Evolutionary conservation across 1,140 invertebrate species (phyloP).

Genomic region (Aporrectodea caliginosa): DNA sequence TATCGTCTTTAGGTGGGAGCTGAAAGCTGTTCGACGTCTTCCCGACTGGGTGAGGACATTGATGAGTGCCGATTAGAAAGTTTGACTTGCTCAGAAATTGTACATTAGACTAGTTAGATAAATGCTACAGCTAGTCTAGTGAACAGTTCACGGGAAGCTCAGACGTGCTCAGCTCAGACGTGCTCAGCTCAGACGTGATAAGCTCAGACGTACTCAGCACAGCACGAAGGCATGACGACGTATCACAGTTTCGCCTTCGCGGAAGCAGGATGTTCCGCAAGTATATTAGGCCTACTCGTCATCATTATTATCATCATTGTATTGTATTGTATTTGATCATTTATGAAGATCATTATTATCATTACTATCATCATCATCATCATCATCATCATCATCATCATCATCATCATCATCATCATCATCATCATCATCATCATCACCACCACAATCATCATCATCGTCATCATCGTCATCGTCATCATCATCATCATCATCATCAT

Average conservation of each 20-base stretch:
- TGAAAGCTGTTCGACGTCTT: not conserved
- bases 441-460: not conserved
- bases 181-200: not conserved
- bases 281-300: not conserved
- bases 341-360: not conserved
- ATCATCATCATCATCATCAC: not conserved
- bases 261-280: not conserved
- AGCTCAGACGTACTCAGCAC: not conserved
- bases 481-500: not conserved
- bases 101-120: not conserved
- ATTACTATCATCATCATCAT: not conserved
- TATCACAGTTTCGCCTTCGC: not conserved
- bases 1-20: no score
- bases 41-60: not conserved
- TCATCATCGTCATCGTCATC: not conserved
- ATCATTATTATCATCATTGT: not conserved
- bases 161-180: not conserved
- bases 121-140: not conserved
- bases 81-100: conserved; percentile 2
- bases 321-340: not conserved
- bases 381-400: not conserved
- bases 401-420: not conserved
- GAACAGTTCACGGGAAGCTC: not conserved
- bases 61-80: not conserved
- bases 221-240: no score